Conservation (phyloP, 2,797 vertebrate genomes). For the Enteromius mattozi region DNA sequence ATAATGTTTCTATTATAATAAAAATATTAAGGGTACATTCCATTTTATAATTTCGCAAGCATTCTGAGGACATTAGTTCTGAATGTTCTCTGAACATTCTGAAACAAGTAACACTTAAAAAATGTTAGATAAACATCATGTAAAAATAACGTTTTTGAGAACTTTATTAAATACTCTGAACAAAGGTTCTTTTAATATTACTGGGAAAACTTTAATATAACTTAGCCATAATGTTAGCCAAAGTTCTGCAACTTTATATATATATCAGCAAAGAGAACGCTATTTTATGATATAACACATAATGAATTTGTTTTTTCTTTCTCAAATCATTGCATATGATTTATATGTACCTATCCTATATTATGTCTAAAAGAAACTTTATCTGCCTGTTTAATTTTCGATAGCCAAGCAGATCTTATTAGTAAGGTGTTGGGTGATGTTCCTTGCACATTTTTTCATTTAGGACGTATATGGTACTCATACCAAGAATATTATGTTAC, state of each 20-base stretch:
- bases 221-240: background rate
- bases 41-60: background rate
- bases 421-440: constrained; percentile 52
- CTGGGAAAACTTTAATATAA: background rate
- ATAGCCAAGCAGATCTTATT: constrained; percentile 23
- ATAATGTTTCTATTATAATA: background rate
- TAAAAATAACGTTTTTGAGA: background rate
- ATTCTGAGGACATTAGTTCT: background rate
- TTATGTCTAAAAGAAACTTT: constrained; percentile 38
- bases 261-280: constrained; percentile 38
- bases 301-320: constrained; percentile 41
- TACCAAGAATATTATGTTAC: constrained; percentile 1
- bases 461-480: constrained; percentile 14
- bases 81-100: background rate
- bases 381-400: constrained; percentile 34
- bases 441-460: constrained; percentile 14
- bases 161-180: background rate
- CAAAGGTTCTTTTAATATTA: background rate
- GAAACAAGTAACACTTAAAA: background rate
- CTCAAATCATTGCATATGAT: constrained; percentile 51
- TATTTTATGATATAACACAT: constrained; percentile 42
- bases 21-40: background rate
- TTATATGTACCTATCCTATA: constrained; percentile 13
- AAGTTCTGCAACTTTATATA: constrained; percentile 34
- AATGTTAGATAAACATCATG: background rate